Evolutionary conservation across 2,888 invertebrate species (phyloP).

Genomic region (Scaptomyza caliginosa): DNA sequence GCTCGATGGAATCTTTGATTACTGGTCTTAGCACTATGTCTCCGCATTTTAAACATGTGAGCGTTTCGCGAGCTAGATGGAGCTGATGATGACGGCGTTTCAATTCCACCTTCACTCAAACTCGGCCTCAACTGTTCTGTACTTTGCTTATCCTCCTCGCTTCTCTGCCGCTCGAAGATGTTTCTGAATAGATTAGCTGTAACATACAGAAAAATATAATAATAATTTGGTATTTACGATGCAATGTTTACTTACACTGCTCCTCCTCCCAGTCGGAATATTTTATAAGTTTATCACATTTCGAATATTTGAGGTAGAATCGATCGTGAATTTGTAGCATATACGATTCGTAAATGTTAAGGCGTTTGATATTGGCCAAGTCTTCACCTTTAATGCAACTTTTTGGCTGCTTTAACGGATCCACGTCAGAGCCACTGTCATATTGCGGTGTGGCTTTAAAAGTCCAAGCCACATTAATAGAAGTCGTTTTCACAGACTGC

Average conservation of each 20-base stretch:
- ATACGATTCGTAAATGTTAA: slow-evolving; percentile 94
- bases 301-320: slow-evolving; percentile 91
- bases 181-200: slow-evolving; percentile 43
- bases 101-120: slow-evolving; percentile 4
- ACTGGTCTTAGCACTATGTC: slow-evolving; percentile 21
- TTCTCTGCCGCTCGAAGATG: slow-evolving; percentile 53
- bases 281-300: slow-evolving; percentile 90
- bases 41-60: slow-evolving; percentile 31
- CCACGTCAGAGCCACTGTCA: slow-evolving; percentile 84
- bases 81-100: slow-evolving; percentile 33
- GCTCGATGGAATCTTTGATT: slow-evolving; percentile 35
- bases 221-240: background rate
- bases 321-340: slow-evolving; percentile 95
- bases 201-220: background rate
- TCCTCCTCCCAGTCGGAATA: slow-evolving; percentile 91
- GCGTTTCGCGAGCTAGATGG: slow-evolving; percentile 46
- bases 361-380: slow-evolving; percentile 90
- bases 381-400: slow-evolving; percentile 90
- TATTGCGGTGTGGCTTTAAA: slow-evolving; percentile 88
- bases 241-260: slow-evolving; percentile 85
- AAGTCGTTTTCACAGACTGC: slow-evolving; percentile 91
- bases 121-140: slow-evolving; percentile 5
- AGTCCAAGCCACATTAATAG: slow-evolving; percentile 94
- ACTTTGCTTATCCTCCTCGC: slow-evolving; percentile 20
- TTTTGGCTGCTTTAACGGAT: slow-evolving; percentile 88